Conservation (phyloP, 2,888 invertebrate species). For the Schrankia costaestrigalis region DNA sequence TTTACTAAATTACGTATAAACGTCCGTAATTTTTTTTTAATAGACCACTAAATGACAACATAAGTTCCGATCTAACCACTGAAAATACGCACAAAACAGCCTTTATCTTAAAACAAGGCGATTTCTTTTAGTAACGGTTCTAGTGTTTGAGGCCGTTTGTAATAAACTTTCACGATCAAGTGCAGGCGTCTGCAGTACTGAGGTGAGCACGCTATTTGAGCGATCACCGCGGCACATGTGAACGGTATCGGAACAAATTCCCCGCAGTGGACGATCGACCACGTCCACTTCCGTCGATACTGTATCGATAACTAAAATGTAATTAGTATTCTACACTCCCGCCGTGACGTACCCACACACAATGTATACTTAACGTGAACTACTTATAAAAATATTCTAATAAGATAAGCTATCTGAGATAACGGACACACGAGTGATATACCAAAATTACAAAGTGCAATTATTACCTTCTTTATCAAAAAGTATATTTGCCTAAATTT, state of each 20-base stretch:
- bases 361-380: constrained; percentile 17
- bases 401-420: constrained; percentile 26
- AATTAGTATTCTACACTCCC: constrained; percentile 31
- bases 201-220: constrained; percentile 56
- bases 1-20: constrained; percentile 11
- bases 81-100: constrained; percentile 44
- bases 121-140: constrained; percentile 72
- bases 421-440: constrained; percentile 25
- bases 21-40: constrained; percentile 16
- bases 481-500: no score
- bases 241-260: constrained; percentile 40
- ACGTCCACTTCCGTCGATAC: constrained; percentile 66
- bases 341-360: constrained; percentile 18
- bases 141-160: constrained; percentile 69
- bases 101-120: constrained; percentile 49
- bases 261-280: constrained; percentile 36
- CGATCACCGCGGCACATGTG: constrained; percentile 48
- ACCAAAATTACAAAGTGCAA: constrained; percentile 14
- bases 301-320: constrained; percentile 57
- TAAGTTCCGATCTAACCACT: constrained; percentile 34
- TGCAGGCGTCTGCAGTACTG: constrained; percentile 58
- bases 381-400: constrained; percentile 15
- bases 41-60: constrained; percentile 23
- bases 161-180: constrained; percentile 77
- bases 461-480: constrained; percentile 10